Evolutionary conservation across 2,113 vertebrate species (phyloP).

Genomic region (Paramisgurnus dabryanus): DNA sequence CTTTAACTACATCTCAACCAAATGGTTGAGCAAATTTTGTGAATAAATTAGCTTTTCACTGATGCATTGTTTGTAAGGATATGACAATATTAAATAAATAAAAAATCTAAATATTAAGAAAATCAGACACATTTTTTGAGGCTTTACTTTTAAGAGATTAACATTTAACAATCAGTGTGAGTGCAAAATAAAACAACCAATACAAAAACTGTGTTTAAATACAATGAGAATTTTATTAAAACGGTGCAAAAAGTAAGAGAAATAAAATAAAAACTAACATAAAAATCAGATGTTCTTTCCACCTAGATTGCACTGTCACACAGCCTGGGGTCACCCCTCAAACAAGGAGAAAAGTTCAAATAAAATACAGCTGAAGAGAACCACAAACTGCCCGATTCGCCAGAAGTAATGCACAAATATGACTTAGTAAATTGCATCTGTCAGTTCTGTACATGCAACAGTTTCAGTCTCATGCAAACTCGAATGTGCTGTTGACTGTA

Average conservation of each 20-base stretch:
- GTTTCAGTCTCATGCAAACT: conserved; percentile 72
- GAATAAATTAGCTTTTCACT: too few species aligned
- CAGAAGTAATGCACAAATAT: conserved; percentile 68
- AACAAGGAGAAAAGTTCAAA: conserved; percentile 45
- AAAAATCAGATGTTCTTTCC: conserved; percentile 74
- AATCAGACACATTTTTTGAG: too few species aligned
- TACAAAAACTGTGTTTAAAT: conserved; percentile 65
- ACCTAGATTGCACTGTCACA: conserved; percentile 72
- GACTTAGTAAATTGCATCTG: conserved; percentile 59
- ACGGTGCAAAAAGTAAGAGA: conserved; percentile 75
- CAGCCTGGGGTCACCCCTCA: conserved; percentile 64
- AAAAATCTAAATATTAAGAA: too few species aligned
- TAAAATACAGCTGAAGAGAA: conserved; percentile 45
- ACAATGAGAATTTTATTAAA: conserved; percentile 82
- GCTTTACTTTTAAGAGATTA: too few species aligned
- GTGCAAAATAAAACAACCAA: not conserved
- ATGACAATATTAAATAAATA: too few species aligned
- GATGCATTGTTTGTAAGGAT: too few species aligned
- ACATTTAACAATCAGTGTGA: too few species aligned
- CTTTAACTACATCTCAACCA: too few species aligned
- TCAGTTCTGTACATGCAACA: conserved; percentile 70
- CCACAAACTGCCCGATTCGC: conserved; percentile 57
- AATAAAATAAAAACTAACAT: conserved; percentile 61
- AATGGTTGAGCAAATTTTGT: too few species aligned
- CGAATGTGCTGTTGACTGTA: conserved; percentile 53